These are phyloP conservation scores for Biston stratarius DNA, from an alignment of 2,888 invertebrate genomes.

Conservation along the genomic window DNA sequence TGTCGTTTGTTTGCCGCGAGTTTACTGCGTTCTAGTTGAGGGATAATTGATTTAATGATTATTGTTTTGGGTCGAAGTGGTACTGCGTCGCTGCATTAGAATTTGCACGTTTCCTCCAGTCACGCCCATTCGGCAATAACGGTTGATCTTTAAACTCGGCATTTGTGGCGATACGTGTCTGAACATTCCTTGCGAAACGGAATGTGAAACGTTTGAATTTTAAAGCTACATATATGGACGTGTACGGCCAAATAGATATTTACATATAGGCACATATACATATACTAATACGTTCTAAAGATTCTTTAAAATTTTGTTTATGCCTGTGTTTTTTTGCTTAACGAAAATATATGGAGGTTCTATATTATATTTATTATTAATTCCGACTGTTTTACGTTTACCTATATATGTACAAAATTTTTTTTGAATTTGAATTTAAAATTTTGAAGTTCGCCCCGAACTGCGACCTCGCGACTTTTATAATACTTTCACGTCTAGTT, in stretches of 20 bases:
- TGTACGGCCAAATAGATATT: neutral
- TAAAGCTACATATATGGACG: neutral
- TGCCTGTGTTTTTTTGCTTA: too few relatives aligned
- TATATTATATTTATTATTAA: too few relatives aligned
- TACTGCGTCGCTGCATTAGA: slow-evolving; percentile 46
- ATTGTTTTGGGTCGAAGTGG: slow-evolving; percentile 54
- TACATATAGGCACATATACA: too few relatives aligned
- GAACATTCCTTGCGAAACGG: slow-evolving; percentile 15
- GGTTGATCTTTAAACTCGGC: slow-evolving; percentile 13
- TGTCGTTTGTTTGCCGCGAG: slow-evolving; percentile 50
- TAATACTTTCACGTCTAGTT: too few relatives aligned
- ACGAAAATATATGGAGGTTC: too few relatives aligned
- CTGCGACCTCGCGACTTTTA: too few relatives aligned
- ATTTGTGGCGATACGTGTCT: slow-evolving; percentile 13
- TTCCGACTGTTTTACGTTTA: too few relatives aligned
- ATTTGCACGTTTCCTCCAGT: slow-evolving; percentile 32
- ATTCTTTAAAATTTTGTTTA: too few relatives aligned
- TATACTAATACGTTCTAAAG: too few relatives aligned
- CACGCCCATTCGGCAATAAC: slow-evolving; percentile 20
- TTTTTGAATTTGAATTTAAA: too few relatives aligned
- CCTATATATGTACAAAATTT: too few relatives aligned
- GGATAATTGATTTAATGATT: slow-evolving; percentile 53
- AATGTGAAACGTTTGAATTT: slow-evolving; percentile 5
- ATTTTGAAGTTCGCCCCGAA: too few relatives aligned
- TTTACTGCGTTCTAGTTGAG: slow-evolving; percentile 55